Percentiles rank a stretch among this genome's conserved stretches.
These are phyloP conservation scores for Propsilocerus akamusi DNA, from an alignment of 1,140 invertebrate species.

Conservation along the genomic window DNA sequence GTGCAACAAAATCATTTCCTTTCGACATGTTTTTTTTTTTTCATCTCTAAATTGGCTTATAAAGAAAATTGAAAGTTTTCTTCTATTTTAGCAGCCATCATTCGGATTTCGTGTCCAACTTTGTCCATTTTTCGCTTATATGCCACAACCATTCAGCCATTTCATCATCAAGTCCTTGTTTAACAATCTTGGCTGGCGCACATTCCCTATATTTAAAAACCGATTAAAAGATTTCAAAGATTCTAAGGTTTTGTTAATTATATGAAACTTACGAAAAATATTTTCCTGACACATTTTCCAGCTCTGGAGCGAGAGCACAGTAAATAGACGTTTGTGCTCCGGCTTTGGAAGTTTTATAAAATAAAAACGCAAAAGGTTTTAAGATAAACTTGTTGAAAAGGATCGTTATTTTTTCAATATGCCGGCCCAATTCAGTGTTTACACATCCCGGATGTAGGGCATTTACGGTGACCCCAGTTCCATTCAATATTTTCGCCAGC, in stretches of 20 bases:
- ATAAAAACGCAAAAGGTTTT: constrained; percentile 15
- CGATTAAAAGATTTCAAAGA: no score
- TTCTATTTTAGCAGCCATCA: no score
- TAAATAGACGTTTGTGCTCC: constrained; percentile 66
- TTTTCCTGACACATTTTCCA: constrained; percentile 41
- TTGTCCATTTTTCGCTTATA: constrained; percentile 36
- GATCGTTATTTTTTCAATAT: constrained; percentile 33
- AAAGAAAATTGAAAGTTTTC: no score
- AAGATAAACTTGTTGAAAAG: constrained; percentile 12
- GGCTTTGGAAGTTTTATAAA: constrained; percentile 39
- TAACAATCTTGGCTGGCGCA: constrained; percentile 24
- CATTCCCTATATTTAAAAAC: no score
- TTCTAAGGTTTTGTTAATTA: no score
- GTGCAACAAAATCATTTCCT: no score
- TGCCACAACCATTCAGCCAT: constrained; percentile 54
- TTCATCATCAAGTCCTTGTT: constrained; percentile 24
- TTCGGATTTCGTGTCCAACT: background rate
- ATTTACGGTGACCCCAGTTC: constrained; percentile 40
- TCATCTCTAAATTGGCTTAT: no score
- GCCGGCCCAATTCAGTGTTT: constrained; percentile 50
- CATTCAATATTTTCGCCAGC: constrained; percentile 34
- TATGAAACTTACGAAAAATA: constrained; percentile 35
- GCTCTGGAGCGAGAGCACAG: constrained; percentile 51
- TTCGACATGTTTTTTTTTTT: no score
- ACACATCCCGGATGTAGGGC: constrained; percentile 53